Evolutionary conservation across 2,113 vertebrate species (phyloP).

Genomic region (Capricornis sumatraensis): DNA sequence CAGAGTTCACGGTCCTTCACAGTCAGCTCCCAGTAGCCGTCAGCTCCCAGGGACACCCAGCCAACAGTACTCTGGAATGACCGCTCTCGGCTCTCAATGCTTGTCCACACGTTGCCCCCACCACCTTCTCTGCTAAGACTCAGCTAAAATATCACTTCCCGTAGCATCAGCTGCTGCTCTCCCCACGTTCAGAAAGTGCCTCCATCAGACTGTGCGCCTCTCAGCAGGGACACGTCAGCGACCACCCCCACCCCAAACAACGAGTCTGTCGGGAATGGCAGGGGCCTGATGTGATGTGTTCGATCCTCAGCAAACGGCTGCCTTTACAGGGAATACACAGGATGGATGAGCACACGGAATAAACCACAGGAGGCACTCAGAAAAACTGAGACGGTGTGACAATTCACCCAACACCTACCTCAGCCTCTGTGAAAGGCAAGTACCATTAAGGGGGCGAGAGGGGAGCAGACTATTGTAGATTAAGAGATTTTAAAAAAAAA

Average conservation of each 20-base stretch:
- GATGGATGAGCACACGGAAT: neutral
- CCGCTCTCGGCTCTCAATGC: neutral
- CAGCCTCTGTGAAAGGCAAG: neutral
- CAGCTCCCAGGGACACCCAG: neutral
- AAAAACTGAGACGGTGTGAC: neutral
- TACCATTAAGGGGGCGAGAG: neutral
- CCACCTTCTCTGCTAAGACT: neutral
- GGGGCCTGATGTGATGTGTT: neutral
- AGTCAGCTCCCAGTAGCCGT: neutral
- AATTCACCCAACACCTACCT: neutral
- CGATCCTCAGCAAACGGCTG: neutral
- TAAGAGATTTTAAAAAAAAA: neutral
- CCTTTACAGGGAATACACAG: neutral
- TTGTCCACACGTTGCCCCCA: neutral
- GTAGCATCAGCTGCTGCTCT: neutral
- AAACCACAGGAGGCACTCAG: neutral
- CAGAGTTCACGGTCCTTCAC: neutral
- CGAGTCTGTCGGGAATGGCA: neutral
- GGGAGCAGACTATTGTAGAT: neutral
- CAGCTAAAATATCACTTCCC: neutral
- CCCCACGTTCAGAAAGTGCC: neutral
- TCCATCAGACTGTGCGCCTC: neutral
- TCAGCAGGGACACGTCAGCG: neutral
- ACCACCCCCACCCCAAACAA: neutral
- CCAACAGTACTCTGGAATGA: neutral